A percentile compares a stretch with the other conserved stretches of the same genome.
Evolutionary conservation across 2,797 vertebrate species (phyloP).

Genomic region (Sternotherus odoratus): DNA sequence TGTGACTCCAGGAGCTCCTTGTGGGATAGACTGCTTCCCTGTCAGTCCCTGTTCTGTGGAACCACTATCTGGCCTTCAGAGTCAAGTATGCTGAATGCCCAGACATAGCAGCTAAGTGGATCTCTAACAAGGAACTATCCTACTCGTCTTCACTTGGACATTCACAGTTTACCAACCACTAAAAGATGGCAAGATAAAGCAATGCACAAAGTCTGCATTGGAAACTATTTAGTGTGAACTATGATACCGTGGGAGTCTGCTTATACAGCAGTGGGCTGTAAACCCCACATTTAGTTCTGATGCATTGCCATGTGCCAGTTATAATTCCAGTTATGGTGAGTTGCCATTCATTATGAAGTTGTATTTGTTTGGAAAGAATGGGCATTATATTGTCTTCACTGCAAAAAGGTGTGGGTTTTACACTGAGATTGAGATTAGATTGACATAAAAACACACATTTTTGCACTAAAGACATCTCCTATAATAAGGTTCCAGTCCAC

Average conservation of each 20-base stretch:
- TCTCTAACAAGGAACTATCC: background rate
- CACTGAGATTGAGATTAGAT: background rate
- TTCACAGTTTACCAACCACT: background rate
- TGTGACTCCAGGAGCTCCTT: background rate
- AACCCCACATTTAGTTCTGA: background rate
- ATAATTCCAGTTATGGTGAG: background rate
- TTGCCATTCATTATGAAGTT: no score
- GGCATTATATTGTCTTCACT: no score
- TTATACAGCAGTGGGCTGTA: background rate
- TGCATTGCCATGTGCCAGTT: background rate
- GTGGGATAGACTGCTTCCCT: background rate
- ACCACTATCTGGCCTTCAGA: background rate
- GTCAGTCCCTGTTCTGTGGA: background rate
- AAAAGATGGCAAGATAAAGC: background rate
- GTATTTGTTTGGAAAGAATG: no score
- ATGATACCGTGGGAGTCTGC: background rate
- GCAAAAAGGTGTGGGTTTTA: background rate
- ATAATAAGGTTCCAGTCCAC: background rate
- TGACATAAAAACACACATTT: background rate
- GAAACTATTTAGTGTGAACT: background rate
- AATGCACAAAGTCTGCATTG: background rate
- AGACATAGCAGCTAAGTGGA: background rate
- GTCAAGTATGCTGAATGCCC: background rate
- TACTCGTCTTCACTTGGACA: background rate
- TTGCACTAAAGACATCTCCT: background rate